These are phyloP conservation scores for Melieria omissa DNA, from an alignment of 2,888 invertebrate species.

Conservation along the genomic window DNA sequence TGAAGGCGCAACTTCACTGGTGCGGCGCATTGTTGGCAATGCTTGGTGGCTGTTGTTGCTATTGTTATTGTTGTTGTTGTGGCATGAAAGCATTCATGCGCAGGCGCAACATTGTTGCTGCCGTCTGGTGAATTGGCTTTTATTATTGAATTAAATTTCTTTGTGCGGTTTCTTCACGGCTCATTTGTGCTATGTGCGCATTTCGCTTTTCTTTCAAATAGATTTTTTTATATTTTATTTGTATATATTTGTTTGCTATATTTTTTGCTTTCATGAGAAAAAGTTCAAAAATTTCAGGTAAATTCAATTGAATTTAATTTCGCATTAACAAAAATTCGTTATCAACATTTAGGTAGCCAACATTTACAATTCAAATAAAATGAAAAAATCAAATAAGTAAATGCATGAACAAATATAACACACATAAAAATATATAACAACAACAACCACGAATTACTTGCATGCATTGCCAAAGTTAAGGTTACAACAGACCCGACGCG, in stretches of 20 bases:
- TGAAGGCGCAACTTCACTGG: neutral
- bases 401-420: neutral
- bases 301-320: no score
- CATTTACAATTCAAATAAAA: slow-evolving; percentile 25
- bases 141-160: slow-evolving; percentile 28
- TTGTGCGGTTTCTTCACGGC: slow-evolving; percentile 29
- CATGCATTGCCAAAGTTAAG: slow-evolving; percentile 31
- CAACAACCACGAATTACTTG: slow-evolving; percentile 9
- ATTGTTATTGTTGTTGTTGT: no score
- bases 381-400: neutral
- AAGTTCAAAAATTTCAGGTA: neutral
- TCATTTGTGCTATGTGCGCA: slow-evolving; percentile 14
- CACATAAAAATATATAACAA: neutral
- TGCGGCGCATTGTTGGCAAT: no score
- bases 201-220: slow-evolving; percentile 28
- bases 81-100: neutral
- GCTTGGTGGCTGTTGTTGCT: no score
- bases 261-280: slow-evolving; percentile 13
- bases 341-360: no score
- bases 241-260: no score
- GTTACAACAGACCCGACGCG: slow-evolving; percentile 3
- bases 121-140: neutral
- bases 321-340: no score
- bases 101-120: neutral
- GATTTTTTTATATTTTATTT: neutral